These are phyloP conservation scores for Physella acuta DNA, from an alignment of 1,140 invertebrate genomes.

Conservation along the genomic window DNA sequence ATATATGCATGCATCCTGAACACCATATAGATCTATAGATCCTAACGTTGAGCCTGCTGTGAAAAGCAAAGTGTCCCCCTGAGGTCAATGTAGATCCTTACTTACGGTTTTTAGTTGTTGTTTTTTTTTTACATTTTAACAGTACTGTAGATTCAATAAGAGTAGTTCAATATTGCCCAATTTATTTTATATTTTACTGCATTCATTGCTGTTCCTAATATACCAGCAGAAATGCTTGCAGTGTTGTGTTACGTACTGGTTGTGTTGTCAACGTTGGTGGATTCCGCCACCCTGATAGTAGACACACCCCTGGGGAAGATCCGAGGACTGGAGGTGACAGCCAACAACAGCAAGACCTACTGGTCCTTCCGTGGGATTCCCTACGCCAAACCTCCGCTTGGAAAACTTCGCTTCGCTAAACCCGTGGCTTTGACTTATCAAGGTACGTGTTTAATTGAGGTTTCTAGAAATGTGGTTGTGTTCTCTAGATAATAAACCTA, in stretches of 20 bases:
- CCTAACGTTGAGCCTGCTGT: too few relatives aligned
- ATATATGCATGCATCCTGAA: too few relatives aligned
- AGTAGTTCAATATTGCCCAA: not conserved
- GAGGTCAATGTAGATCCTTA: too few relatives aligned
- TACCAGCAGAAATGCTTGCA: not conserved
- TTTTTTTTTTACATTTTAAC: too few relatives aligned
- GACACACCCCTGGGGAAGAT: not conserved
- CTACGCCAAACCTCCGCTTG: constrained; percentile 69
- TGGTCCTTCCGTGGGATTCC: constrained; percentile 68
- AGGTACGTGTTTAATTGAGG: not conserved
- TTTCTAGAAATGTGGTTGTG: not conserved
- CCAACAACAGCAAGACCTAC: not conserved
- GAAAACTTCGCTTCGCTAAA: constrained; percentile 65
- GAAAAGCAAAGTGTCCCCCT: too few relatives aligned
- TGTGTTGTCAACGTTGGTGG: not conserved
- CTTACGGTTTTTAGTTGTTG: too few relatives aligned
- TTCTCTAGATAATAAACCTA: not conserved
- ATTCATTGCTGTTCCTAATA: not conserved
- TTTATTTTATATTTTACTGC: not conserved
- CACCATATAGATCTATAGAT: too few relatives aligned
- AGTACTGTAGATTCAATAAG: not conserved
- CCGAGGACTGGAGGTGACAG: not conserved
- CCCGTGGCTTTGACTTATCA: not conserved
- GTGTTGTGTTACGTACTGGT: not conserved
- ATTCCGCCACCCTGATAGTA: not conserved